Evolutionary conservation across 2,113 vertebrate genomes (phyloP).

Genomic region (Sceloporus undulatus): DNA sequence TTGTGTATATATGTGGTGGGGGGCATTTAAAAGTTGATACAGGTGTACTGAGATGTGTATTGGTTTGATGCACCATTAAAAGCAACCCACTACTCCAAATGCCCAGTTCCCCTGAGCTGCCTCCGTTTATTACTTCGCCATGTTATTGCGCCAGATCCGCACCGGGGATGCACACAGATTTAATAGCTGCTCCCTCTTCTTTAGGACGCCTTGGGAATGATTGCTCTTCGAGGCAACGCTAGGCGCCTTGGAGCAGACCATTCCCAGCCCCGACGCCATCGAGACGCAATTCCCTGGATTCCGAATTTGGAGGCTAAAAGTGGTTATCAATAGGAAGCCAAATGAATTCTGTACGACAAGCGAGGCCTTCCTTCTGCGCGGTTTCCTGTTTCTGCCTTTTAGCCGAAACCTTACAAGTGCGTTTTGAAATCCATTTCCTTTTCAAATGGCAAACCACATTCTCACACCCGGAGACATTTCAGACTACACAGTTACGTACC

Average conservation of each 20-base stretch:
- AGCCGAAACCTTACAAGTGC: neutral
- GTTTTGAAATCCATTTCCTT: too few relatives aligned
- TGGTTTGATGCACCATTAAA: neutral
- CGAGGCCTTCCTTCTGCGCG: neutral
- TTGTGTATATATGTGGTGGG: neutral
- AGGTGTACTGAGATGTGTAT: neutral
- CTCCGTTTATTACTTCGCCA: neutral
- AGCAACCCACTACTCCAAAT: neutral
- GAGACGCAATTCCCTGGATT: neutral
- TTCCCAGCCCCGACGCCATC: neutral
- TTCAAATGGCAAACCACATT: too few relatives aligned
- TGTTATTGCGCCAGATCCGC: too few relatives aligned
- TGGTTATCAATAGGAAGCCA: neutral
- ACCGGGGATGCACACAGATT: neutral
- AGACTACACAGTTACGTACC: too few relatives aligned
- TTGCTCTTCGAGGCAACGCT: neutral
- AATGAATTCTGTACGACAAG: neutral
- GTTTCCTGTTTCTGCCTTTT: neutral
- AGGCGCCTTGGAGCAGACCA: too few relatives aligned
- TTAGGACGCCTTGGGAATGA: neutral
- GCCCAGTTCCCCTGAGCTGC: neutral
- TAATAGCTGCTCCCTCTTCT: neutral
- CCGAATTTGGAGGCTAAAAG: neutral
- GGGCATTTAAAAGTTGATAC: slow-evolving; percentile 40
- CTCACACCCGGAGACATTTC: too few relatives aligned